These are phyloP conservation scores for Mnemiopsis leidyi DNA, from an alignment of 37 sponge, comb jelly and placozoan genomes.

Conservation along the genomic window DNA sequence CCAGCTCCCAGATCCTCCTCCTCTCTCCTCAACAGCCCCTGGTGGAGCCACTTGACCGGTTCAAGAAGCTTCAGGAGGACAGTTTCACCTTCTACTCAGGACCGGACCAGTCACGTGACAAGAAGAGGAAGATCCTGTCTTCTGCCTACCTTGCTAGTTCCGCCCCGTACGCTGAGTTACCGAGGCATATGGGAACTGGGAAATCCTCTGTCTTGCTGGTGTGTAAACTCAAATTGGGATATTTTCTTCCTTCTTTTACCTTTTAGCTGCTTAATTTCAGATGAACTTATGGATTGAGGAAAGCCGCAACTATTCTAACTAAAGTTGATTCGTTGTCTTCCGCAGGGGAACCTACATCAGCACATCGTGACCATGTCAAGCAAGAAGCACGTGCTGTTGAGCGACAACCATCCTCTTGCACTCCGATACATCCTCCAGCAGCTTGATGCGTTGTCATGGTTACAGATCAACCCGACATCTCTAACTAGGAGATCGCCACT, in stretches of 20 bases:
- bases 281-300: background rate
- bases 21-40: slow-evolving; percentile 15
- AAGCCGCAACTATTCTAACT: background rate
- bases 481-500: background rate
- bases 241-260: too few relatives aligned
- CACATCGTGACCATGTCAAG: slow-evolving; percentile 18
- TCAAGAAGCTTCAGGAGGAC: slow-evolving; percentile 28
- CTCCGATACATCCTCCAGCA: slow-evolving; percentile 39
- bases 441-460: slow-evolving; percentile 52
- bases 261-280: background rate
- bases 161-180: background rate
- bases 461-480: background rate
- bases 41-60: slow-evolving; percentile 22
- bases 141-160: slow-evolving; percentile 38
- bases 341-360: slow-evolving; percentile 50
- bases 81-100: slow-evolving; percentile 63
- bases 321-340: background rate
- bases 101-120: slow-evolving; percentile 14
- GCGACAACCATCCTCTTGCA: slow-evolving; percentile 27
- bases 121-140: slow-evolving; percentile 53
- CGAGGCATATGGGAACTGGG: background rate
- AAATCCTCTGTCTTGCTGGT: slow-evolving; percentile 28
- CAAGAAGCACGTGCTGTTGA: slow-evolving; percentile 34
- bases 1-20: slow-evolving; percentile 36
- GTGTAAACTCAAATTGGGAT: background rate